phyloP scores from a whole-genome alignment of 2,113 vertebrate species.

The Jacana jacana region DNA sequence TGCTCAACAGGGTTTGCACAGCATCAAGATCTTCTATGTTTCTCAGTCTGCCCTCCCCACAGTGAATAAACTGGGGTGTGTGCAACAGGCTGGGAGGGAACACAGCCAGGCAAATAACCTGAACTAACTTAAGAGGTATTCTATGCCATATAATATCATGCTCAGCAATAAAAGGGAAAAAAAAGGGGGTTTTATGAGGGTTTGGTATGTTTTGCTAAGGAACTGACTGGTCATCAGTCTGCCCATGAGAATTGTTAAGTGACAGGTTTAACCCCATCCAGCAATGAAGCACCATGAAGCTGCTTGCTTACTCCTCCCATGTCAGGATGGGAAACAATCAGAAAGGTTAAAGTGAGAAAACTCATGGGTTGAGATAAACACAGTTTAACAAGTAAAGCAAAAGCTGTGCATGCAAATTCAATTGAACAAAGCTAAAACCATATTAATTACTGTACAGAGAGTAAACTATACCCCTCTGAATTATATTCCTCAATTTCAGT shows the following conservation, averaged over 20 bases:
- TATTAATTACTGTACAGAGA: not conserved
- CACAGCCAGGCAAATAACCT: not conserved
- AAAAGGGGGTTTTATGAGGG: not conserved
- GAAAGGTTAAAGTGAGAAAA: not conserved
- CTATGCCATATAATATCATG: fast-evolving
- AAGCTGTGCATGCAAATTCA: not conserved
- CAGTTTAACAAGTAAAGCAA: not conserved
- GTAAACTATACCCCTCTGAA: not conserved
- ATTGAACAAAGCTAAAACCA: not conserved
- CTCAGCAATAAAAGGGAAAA: not conserved
- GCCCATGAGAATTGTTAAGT: no score
- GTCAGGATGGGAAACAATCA: not conserved
- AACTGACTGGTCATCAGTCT: not conserved
- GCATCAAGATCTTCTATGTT: not conserved
- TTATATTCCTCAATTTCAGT: not conserved
- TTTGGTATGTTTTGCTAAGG: not conserved
- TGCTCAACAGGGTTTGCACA: not conserved
- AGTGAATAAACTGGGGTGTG: not conserved
- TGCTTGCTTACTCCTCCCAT: not conserved
- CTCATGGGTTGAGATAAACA: not conserved
- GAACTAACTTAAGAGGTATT: not conserved
- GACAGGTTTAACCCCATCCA: no score
- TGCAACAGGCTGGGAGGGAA: not conserved
- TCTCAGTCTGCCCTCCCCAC: not conserved
- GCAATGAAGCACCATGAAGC: not conserved